phyloP scores from a whole-genome alignment of 2,888 invertebrate genomes.

The Mycalesis mineus region DNA sequence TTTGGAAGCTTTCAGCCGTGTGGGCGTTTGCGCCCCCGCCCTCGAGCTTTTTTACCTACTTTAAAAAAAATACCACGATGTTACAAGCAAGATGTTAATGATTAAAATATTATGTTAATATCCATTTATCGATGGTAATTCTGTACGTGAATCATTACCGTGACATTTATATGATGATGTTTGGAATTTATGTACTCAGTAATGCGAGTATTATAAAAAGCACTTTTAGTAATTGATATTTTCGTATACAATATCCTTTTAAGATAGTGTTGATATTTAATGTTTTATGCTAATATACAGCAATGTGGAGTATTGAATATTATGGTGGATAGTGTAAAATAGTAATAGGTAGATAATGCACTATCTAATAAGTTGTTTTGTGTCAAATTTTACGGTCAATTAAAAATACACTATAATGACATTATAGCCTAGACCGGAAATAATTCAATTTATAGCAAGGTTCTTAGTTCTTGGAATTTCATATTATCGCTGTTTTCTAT shows the following conservation, averaged over 20 bases:
- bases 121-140: not conserved
- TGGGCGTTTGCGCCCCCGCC: slow-evolving; percentile 67
- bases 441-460: too few species aligned
- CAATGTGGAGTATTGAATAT: not conserved
- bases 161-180: slow-evolving; percentile 4
- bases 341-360: too few species aligned
- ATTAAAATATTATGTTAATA: slow-evolving; percentile 11
- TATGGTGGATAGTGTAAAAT: too few species aligned
- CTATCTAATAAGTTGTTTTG: too few species aligned
- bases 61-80: slow-evolving; percentile 31
- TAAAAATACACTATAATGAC: too few species aligned
- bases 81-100: slow-evolving; percentile 20
- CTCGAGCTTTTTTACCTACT: slow-evolving; percentile 46
- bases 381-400: too few species aligned
- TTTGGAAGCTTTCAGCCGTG: slow-evolving; percentile 76
- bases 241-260: not conserved
- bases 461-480: too few species aligned
- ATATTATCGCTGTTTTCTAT: too few species aligned
- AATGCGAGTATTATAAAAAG: not conserved
- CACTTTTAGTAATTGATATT: slow-evolving; percentile 8
- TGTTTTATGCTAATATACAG: not conserved
- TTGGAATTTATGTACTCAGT: not conserved
- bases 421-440: too few species aligned
- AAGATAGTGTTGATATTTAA: too few species aligned
- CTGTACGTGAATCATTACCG: slow-evolving; percentile 4